Base-by-base conservation (phyloP, 2,113 vertebrate species). In the Phalacrocorax carbo region DNA sequence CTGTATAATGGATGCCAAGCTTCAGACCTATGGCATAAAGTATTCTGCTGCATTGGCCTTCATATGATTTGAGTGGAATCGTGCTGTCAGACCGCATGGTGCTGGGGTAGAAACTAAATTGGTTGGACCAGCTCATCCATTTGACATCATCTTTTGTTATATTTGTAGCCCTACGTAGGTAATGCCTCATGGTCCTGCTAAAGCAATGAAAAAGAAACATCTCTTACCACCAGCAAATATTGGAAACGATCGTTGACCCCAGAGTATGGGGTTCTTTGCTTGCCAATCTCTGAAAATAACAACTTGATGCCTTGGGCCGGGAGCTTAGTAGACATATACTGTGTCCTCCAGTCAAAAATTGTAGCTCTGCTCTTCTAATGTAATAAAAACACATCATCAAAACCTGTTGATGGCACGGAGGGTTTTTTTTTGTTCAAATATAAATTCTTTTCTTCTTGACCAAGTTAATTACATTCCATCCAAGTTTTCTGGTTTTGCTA, bases 351-450 rank as follows among this genome's bases (percentile, higher is more conserved):
- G 97, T 93, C 71, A 95, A 96, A 96, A 82, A 93, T 93, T 96
- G 94, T 95, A 97, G 95, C 95, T 96, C 95, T 97, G 96, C 94
- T 97, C 94, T 95, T 97, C 93, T 90, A 61, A 91, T 96, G 91
- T 95, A 96, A 97, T 97, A 96, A 96, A 97, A 97, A 91, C 89
- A 93, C 92, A 92, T 96, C 93, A 82, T 95, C 95, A 96, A 97
- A 95, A 97, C 93, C 90, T 97, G 93, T 93, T 14, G 34, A 96
- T 88, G 96, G 94, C 95, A 96, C 95, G 60, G 95, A 95, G 94
- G 95, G 62, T 95, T 82, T 93, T 78, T 36, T 36, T 87, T 76
- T 94, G 72, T 96, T 94, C 58, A 73, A 91, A 65, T 54, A 87
- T 30, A 82, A 88, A 79, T 86, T 48, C 46, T 82, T 93, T 75